Percentiles rank a stretch among this genome's conserved stretches.
phyloP scores from a whole-genome alignment of 2,113 vertebrate genomes.

The Gracilinanus agilis region DNA sequence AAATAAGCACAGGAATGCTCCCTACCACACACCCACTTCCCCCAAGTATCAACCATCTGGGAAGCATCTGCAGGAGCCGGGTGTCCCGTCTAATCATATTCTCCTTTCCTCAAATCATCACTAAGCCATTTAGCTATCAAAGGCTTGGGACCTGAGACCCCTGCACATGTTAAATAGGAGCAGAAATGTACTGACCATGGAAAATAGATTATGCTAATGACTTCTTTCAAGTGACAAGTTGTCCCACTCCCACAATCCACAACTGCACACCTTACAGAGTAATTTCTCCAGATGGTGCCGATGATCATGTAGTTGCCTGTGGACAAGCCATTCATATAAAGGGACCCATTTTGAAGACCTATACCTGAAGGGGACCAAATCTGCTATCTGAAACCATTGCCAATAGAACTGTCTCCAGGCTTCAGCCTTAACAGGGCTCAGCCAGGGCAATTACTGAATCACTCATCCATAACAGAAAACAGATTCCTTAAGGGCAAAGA shows the following conservation, averaged over 20 bases:
- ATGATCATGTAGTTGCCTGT: not conserved
- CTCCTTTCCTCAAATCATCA: not conserved
- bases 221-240: accelerated
- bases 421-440: not conserved
- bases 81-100: slow-evolving; percentile 52
- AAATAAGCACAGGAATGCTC: slow-evolving; percentile 39
- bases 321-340: not conserved
- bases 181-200: slow-evolving; percentile 21
- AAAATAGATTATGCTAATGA: not conserved
- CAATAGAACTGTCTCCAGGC: not conserved
- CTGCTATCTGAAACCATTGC: not conserved
- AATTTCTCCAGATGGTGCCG: not conserved
- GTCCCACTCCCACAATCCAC: not conserved
- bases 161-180: slow-evolving; percentile 9
- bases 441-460: not conserved
- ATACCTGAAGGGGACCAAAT: not conserved
- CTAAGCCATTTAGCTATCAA: slow-evolving; percentile 64
- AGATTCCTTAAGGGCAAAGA: not conserved
- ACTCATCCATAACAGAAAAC: not conserved
- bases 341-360: not conserved
- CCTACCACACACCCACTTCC: slow-evolving; percentile 59
- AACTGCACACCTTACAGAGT: not conserved
- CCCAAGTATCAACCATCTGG: slow-evolving; percentile 56
- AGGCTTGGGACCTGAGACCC: slow-evolving; percentile 21
- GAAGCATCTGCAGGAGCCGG: slow-evolving; percentile 62